Evolutionary conservation across 2,113 vertebrate genomes (phyloP).

Genomic region (Etheostoma spectabile): DNA sequence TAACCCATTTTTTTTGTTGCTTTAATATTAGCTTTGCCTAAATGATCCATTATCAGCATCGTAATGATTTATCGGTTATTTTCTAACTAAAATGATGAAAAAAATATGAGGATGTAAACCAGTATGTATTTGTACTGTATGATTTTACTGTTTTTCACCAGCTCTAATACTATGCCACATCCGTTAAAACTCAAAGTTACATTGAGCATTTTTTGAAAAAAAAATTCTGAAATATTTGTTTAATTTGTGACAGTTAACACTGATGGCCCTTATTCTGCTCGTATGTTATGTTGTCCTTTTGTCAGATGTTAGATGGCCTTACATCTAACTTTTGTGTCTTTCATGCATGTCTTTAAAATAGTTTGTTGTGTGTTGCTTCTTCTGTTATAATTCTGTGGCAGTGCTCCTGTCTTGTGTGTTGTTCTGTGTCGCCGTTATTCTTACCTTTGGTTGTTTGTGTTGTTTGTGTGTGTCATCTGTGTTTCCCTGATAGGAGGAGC

Average conservation of each 20-base stretch:
- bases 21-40: background rate
- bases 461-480: constrained; percentile 66
- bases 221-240: background rate
- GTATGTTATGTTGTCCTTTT: constrained; percentile 3
- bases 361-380: background rate
- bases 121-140: background rate
- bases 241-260: background rate
- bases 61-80: background rate
- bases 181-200: background rate
- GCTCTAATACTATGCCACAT: background rate
- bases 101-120: background rate
- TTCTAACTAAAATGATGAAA: background rate
- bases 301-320: constrained; percentile 36
- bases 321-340: constrained; percentile 30
- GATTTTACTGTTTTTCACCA: background rate
- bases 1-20: background rate
- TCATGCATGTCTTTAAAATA: background rate
- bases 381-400: background rate
- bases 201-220: background rate
- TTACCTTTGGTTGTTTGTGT: constrained; percentile 73
- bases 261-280: background rate
- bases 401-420: constrained; percentile 29
- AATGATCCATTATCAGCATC: background rate
- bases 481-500: constrained; percentile 83
- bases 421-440: constrained; percentile 46